Evolutionary conservation across 2,113 vertebrate genomes (phyloP).

Genomic region (Eubucco bourcierii): DNA sequence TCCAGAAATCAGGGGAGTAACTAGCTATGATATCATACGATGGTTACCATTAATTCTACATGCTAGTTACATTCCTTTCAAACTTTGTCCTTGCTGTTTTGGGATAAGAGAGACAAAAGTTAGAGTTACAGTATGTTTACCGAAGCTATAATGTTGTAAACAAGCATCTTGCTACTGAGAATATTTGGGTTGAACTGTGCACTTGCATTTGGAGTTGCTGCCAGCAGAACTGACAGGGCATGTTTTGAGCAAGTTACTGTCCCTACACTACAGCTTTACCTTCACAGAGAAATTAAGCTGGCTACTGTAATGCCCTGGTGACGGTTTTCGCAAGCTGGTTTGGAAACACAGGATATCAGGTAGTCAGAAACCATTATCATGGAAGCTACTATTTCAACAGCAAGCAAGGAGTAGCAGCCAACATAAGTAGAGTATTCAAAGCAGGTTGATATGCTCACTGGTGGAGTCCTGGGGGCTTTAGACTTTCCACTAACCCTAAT

Average conservation of each 20-base stretch:
- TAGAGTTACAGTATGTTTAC: neutral
- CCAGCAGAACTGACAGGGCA: neutral
- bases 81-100: neutral
- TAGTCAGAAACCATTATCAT: neutral
- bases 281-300: neutral
- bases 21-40: neutral
- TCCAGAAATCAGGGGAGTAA: neutral
- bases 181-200: neutral
- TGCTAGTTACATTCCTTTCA: neutral
- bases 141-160: neutral
- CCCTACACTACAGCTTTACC: neutral
- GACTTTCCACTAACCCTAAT: neutral
- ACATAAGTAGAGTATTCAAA: neutral
- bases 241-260: neutral
- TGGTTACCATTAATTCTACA: neutral
- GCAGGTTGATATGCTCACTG: neutral
- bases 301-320: neutral
- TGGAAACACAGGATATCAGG: fast-evolving
- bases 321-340: neutral
- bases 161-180: neutral
- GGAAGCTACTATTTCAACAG: fast-evolving
- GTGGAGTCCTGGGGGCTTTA: neutral
- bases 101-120: neutral
- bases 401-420: fast-evolving
- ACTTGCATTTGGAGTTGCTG: neutral